A percentile compares a stretch with the other conserved stretches of the same genome.
phyloP scores from a whole-genome alignment of 2,113 vertebrate genomes.

The Brachyhypopomus occidentalis region DNA sequence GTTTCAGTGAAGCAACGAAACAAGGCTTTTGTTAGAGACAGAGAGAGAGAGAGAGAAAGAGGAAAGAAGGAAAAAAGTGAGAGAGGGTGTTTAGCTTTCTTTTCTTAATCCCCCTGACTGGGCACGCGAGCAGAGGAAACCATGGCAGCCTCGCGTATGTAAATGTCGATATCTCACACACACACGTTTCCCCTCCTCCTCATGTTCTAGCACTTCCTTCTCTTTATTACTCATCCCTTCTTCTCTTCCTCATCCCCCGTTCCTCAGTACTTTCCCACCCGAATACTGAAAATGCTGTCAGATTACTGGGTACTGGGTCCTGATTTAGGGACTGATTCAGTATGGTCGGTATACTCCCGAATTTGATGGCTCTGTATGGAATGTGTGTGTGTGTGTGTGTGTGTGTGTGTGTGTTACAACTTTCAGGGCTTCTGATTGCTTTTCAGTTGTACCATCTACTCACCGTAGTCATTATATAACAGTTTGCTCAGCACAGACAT shows the following conservation, averaged over 20 bases:
- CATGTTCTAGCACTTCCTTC: background rate
- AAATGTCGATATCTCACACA: background rate
- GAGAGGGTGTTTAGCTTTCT: background rate
- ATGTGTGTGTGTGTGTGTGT: background rate
- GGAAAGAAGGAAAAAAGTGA: background rate
- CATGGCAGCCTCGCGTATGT: background rate
- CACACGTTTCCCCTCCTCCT: slow-evolving; percentile 7
- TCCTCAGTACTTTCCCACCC: background rate
- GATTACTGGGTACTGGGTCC: too few species aligned
- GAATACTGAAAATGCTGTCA: too few species aligned
- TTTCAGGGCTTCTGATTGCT: too few species aligned
- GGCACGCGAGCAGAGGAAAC: background rate
- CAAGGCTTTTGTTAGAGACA: background rate
- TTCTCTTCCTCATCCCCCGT: slow-evolving; percentile 14
- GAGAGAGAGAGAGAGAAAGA: background rate
- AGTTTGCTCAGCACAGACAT: too few species aligned
- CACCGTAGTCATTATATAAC: too few species aligned
- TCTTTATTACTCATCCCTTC: slow-evolving; percentile 17
- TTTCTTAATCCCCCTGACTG: slow-evolving; percentile 16
- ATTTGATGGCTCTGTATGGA: too few species aligned
- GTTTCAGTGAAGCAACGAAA: slow-evolving; percentile 42
- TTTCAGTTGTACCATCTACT: too few species aligned
- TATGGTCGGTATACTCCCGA: too few species aligned
- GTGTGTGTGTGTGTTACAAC: background rate
- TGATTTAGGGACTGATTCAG: too few species aligned